A percentile compares a stretch with the other conserved stretches of the same genome.
phyloP scores from a whole-genome alignment of 2,888 invertebrate species.

The Geophilus truncorum region DNA sequence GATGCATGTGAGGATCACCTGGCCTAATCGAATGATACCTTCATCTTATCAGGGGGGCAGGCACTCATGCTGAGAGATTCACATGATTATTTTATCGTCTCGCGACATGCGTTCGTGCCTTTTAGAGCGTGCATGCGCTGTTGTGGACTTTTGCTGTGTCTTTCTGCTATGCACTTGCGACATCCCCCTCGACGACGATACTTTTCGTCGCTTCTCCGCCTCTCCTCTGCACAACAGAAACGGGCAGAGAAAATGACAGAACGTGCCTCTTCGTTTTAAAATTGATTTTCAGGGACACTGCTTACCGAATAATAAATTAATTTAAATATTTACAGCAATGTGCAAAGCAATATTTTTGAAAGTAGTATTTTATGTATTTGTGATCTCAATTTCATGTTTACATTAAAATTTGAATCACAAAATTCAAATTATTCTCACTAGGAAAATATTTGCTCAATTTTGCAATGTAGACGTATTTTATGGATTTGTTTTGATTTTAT shows the following conservation, averaged over 20 bases:
- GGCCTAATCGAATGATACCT: conserved; percentile 17
- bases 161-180: not conserved
- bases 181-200: not conserved
- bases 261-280: not conserved
- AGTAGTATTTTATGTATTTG: too few species aligned
- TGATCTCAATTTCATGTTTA: too few species aligned
- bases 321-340: not conserved
- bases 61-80: conserved; percentile 25
- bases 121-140: not conserved
- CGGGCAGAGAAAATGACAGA: not conserved
- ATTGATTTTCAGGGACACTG: not conserved
- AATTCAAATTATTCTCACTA: too few species aligned
- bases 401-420: too few species aligned
- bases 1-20: conserved; percentile 1
- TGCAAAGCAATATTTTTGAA: too few species aligned
- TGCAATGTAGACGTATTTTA: too few species aligned
- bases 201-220: not conserved
- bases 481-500: too few species aligned
- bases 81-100: conserved; percentile 21
- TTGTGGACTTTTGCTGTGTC: not conserved
- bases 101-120: conserved; percentile 10
- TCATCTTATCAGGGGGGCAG: not conserved
- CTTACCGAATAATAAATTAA: not conserved
- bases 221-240: too few species aligned
- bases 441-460: too few species aligned